Conservation (phyloP, 92 coral and sea anemone species). For the Zoanthus sociatus region DNA sequence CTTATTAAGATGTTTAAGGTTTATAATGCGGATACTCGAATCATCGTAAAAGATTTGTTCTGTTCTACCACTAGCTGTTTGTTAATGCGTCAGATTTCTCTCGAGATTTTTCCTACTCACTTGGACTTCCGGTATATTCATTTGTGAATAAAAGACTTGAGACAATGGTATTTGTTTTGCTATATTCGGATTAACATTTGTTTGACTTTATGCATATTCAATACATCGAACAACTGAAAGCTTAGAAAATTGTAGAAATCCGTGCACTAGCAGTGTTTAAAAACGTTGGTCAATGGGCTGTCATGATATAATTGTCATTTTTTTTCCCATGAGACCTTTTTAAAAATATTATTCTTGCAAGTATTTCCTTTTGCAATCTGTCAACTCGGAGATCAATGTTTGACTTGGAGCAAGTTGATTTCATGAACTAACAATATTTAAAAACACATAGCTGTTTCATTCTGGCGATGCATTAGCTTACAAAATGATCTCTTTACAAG, state of each 20-base stretch:
- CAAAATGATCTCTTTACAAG: background rate
- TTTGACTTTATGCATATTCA: conserved; percentile 66
- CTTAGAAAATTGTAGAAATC: background rate
- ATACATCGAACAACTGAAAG: conserved; percentile 47
- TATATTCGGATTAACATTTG: conserved; percentile 79
- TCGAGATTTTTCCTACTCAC: conserved; percentile 67
- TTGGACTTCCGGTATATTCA: conserved; percentile 90
- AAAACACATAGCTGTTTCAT: background rate
- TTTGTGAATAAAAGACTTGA: conserved; percentile 71
- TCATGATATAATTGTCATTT: background rate
- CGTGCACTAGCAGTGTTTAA: background rate
- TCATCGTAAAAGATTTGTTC: background rate
- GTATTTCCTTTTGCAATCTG: background rate
- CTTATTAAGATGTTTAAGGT: background rate
- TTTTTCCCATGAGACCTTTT: background rate
- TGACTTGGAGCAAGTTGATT: background rate
- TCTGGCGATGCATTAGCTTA: background rate
- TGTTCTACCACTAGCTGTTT: conserved; percentile 44
- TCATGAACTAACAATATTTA: background rate
- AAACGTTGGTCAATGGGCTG: background rate
- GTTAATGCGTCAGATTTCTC: conserved; percentile 70
- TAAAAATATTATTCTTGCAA: conserved; percentile 34
- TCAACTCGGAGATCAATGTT: conserved; percentile 3
- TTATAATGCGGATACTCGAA: background rate
- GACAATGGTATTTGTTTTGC: conserved; percentile 80